Percentiles rank a stretch among this genome's conserved stretches.
phyloP scores from a whole-genome alignment of 2,888 invertebrate genomes.

The Melinaea marsaeus region DNA sequence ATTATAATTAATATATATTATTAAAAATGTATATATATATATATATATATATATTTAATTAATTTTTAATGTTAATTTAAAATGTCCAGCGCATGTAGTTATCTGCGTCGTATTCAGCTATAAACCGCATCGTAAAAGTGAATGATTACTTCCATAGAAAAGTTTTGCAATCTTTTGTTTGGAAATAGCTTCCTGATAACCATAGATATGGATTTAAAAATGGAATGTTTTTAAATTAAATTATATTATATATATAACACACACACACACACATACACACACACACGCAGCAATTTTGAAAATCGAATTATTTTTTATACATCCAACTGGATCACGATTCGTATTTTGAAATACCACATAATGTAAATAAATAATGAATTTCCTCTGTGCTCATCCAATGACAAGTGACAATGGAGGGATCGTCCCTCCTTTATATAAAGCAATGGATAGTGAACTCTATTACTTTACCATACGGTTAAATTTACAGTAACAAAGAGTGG shows the following conservation, averaged over 20 bases:
- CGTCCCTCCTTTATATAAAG: slow-evolving; percentile 58
- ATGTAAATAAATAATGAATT: slow-evolving; percentile 68
- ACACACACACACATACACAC: not conserved
- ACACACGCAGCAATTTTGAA: not conserved
- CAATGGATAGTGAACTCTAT: slow-evolving; percentile 45
- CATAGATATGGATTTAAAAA: slow-evolving; percentile 8
- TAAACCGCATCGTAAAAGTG: slow-evolving; percentile 52
- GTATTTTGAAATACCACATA: slow-evolving; percentile 41
- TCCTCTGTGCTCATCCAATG: slow-evolving; percentile 71
- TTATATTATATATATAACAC: not conserved
- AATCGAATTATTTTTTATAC: not conserved
- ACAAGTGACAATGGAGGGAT: slow-evolving; percentile 71
- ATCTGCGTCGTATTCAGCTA: slow-evolving; percentile 28
- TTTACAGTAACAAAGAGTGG: slow-evolving; percentile 41
- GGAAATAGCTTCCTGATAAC: slow-evolving; percentile 55
- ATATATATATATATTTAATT: not conserved
- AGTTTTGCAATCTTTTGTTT: slow-evolving; percentile 58
- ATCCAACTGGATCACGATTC: slow-evolving; percentile 15
- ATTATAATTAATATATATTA: not conserved
- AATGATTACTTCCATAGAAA: slow-evolving; percentile 46
- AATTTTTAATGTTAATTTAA: not conserved
- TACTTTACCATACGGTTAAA: slow-evolving; percentile 31
- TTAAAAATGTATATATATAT: too few species aligned
- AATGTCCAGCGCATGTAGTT: slow-evolving; percentile 22
- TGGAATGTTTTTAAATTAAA: not conserved